Percentiles rank a stretch among this genome's conserved stretches.
Conservation (phyloP, 2,797 vertebrate species). For the Cyclura pinguis region DNA sequence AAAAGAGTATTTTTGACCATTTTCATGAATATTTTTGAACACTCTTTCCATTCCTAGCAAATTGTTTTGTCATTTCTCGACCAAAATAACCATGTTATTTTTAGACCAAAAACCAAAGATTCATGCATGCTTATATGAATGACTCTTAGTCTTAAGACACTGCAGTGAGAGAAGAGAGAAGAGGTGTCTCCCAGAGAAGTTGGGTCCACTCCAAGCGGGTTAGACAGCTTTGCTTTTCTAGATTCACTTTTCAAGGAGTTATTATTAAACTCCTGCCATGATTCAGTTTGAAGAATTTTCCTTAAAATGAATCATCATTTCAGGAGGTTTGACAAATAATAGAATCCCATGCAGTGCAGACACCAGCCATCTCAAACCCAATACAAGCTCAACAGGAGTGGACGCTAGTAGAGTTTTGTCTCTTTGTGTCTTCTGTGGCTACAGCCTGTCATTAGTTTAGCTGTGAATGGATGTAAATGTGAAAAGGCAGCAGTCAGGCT, state of each 20-base stretch:
- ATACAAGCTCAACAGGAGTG: slow-evolving; percentile 29
- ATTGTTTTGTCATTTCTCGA: no score
- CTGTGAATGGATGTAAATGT: slow-evolving; percentile 20
- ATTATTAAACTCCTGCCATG: slow-evolving; percentile 16
- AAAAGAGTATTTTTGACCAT: no score
- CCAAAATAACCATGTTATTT: no score
- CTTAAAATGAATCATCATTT: slow-evolving; percentile 44
- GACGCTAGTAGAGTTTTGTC: background rate
- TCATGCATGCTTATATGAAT: background rate
- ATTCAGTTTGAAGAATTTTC: slow-evolving; percentile 37
- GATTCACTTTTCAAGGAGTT: slow-evolving; percentile 19
- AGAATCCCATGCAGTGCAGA: slow-evolving; percentile 18
- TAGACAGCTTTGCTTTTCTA: slow-evolving; percentile 6
- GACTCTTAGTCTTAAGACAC: background rate
- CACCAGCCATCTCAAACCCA: slow-evolving; percentile 26
- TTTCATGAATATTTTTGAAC: no score
- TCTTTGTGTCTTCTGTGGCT: slow-evolving; percentile 16
- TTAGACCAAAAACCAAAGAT: background rate
- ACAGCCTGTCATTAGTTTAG: slow-evolving; percentile 20
- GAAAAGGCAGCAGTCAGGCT: slow-evolving; percentile 10
- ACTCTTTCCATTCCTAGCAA: no score
- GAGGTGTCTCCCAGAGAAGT: background rate
- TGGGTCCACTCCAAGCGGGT: slow-evolving; percentile 1
- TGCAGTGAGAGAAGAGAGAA: background rate
- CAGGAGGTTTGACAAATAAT: slow-evolving; percentile 16